phyloP scores from a whole-genome alignment of 2,797 vertebrate genomes.

The Gambusia yucatana region DNA sequence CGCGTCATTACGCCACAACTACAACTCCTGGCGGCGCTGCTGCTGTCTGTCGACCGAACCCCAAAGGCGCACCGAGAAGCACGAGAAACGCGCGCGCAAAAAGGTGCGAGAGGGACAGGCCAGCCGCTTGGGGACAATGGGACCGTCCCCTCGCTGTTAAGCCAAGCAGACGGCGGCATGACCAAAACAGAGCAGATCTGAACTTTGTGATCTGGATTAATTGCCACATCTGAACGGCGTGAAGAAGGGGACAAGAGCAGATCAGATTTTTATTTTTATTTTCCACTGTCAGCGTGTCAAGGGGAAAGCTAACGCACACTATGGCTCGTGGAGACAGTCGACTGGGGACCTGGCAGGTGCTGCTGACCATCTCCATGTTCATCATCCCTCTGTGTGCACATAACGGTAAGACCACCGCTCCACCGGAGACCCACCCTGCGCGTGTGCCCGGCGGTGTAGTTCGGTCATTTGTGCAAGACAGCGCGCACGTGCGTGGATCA shows the following conservation, averaged over 20 bases:
- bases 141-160: conserved; percentile 46
- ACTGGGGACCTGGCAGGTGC: conserved; percentile 69
- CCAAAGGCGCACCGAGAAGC: not conserved
- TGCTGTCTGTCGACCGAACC: conserved; percentile 17
- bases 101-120: conserved; percentile 28
- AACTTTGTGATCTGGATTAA: conserved; percentile 66
- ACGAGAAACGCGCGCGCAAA: conserved; percentile 45
- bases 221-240: conserved; percentile 24
- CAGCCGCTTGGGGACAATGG: conserved; percentile 53
- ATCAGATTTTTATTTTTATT: not conserved
- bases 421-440: conserved; percentile 58
- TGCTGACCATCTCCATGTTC: conserved; percentile 72
- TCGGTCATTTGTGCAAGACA: conserved; percentile 10
- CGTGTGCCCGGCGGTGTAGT: conserved; percentile 6
- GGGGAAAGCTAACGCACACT: conserved; percentile 3
- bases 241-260: conserved; percentile 29
- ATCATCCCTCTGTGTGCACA: conserved; percentile 62
- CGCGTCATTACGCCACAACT: conserved; percentile 56
- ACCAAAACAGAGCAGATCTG: conserved; percentile 54
- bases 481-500: conserved; percentile 42
- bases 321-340: conserved; percentile 64
- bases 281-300: conserved; percentile 8
- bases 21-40: conserved; percentile 32
- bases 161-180: conserved; percentile 48
- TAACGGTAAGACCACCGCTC: conserved; percentile 61